phyloP scores from a whole-genome alignment of 2,113 vertebrate species.

The Perognathus longimembris region DNA sequence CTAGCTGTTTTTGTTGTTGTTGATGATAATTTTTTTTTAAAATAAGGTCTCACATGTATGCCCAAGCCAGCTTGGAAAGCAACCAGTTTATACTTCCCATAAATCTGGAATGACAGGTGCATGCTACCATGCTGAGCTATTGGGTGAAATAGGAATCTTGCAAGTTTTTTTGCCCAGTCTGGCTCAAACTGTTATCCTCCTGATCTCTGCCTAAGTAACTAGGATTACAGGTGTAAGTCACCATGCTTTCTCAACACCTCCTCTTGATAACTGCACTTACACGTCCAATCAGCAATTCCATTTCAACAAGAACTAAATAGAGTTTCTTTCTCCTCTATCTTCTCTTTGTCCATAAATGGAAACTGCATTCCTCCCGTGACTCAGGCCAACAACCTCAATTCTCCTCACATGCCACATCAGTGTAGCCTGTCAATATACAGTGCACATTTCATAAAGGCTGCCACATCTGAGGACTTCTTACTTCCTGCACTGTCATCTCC shows the following conservation, averaged over 20 bases:
- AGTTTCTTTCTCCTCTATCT: neutral
- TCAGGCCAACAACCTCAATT: neutral
- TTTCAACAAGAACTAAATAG: constrained; percentile 7
- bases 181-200: too few species aligned
- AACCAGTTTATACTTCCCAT: too few species aligned
- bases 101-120: too few species aligned
- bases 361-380: neutral
- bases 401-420: neutral
- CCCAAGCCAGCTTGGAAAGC: too few species aligned
- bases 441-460: neutral
- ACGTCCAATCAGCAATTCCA: neutral
- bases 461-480: neutral
- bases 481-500: neutral
- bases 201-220: too few species aligned
- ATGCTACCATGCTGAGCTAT: too few species aligned
- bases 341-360: neutral
- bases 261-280: neutral
- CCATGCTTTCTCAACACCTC: neutral
- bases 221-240: neutral
- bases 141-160: too few species aligned
- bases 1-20: too few species aligned
- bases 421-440: neutral
- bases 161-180: too few species aligned
- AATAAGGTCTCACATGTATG: too few species aligned
- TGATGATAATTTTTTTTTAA: too few species aligned